Evolutionary conservation across 2,797 vertebrate species (phyloP).

Genomic region (Danio choprae): DNA sequence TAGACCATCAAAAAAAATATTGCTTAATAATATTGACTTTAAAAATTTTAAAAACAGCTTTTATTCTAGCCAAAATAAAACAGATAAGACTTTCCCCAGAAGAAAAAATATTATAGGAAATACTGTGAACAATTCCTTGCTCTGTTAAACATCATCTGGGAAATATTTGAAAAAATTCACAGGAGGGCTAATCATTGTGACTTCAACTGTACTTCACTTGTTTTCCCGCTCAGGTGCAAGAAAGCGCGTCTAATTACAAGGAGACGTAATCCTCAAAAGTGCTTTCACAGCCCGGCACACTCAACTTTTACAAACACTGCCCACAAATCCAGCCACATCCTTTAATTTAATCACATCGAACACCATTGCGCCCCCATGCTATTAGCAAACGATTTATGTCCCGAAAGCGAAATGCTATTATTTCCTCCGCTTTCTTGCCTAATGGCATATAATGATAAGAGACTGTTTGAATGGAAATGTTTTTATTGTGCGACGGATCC

Average conservation of each 20-base stretch:
- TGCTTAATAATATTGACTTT: no score
- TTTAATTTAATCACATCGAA: constrained; percentile 33
- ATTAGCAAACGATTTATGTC: constrained; percentile 15
- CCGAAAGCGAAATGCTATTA: neutral
- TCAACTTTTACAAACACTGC: constrained; percentile 7
- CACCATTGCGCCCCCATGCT: neutral
- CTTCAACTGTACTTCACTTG: constrained; percentile 39
- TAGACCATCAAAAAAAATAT: no score
- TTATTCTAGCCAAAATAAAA: no score
- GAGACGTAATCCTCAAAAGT: constrained; percentile 25
- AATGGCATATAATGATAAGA: constrained; percentile 30
- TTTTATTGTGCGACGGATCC: constrained; percentile 35
- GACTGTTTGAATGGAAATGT: constrained; percentile 31
- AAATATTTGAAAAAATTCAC: no score
- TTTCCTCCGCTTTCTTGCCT: constrained; percentile 12
- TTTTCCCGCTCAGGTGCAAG: constrained; percentile 29
- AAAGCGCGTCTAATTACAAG: constrained; percentile 46
- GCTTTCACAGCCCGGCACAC: constrained; percentile 4
- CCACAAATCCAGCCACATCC: constrained; percentile 6
- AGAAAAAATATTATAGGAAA: no score
- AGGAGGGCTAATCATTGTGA: no score
- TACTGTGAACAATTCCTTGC: no score
- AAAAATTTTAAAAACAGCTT: no score
- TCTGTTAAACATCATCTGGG: no score
- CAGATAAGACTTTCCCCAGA: no score